Evolutionary conservation across 2,797 vertebrate species (phyloP), one percentile per base, ranked within the genome.

Genomic region (Brotula barbata): DNA sequence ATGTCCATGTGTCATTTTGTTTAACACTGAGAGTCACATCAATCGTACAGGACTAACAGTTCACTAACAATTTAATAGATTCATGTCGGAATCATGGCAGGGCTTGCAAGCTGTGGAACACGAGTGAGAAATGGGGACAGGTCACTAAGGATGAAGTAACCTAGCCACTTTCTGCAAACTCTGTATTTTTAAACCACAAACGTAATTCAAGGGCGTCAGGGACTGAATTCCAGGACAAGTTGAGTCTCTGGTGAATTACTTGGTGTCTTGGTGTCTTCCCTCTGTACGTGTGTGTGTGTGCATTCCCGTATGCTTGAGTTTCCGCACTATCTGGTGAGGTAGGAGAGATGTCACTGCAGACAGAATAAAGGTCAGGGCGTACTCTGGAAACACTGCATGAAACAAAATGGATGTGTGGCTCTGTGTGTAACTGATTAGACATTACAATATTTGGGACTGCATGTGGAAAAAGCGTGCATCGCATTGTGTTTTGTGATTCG

Each of bases 331-430:
- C 83, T 84, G 61, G 74, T 81, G 77, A 85, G 82, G 85, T 80
- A 68, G 75, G 69, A 83, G 77, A 73, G 83, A 88, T 89, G 85
- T 87, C 85, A 77, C 58, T 68, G 68, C 78, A 81, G 81, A 88
- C 81, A 83, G 80, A 83, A 81, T 76, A 85, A 83, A 85, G 87
- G 87, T 89, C 87, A 85, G 77, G 59, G 72, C 71, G 84, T 83
- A 73, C 81, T 81, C 80, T 81, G 65, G 49, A 70, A 80, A 72
- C 69, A 17, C 62, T 39, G 68, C 64, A 57, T 19, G 5, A 76
- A 72, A 78, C 70, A 81, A 73, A 80, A 72, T 69, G 42, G 55
- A 25, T 68, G 50, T 72, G 31, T 54, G 52, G 45, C 43, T 51
- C 42, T 22, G 21, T 52, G 31, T n/a, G 5, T 33, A 34, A 40